A percentile compares a stretch with the other conserved stretches of the same genome.
These are phyloP conservation scores for Tamias sibiricus DNA, from an alignment of 2,113 vertebrate genomes.

Conservation along the genomic window DNA sequence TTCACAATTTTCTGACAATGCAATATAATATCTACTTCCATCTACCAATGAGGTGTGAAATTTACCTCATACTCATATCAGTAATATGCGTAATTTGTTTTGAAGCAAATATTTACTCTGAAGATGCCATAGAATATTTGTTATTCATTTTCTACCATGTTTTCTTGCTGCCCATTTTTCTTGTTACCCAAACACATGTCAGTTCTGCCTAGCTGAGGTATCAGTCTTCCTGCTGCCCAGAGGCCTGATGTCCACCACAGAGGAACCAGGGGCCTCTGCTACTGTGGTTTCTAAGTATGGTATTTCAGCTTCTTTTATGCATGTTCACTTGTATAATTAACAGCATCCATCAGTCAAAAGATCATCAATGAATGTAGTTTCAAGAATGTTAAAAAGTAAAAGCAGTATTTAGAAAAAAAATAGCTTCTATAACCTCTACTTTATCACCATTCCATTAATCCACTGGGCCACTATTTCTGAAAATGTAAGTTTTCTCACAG, in stretches of 20 bases:
- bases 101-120: constrained; percentile 80
- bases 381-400: not conserved
- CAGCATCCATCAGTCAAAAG: not conserved
- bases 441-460: not conserved
- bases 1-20: constrained; percentile 60
- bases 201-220: no score
- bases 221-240: no score
- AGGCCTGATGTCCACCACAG: no score
- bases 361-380: not conserved
- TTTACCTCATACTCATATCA: constrained; percentile 61
- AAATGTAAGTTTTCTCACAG: not conserved
- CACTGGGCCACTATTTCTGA: not conserved
- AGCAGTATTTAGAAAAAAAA: not conserved
- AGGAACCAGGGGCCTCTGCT: no score
- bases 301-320: constrained; percentile 7
- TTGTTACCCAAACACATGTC: no score
- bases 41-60: constrained; percentile 67
- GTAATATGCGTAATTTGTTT: constrained; percentile 78
- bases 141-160: constrained; percentile 73
- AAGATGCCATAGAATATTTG: constrained; percentile 59
- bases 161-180: not conserved
- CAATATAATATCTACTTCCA: constrained; percentile 44
- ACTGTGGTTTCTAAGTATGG: no score
- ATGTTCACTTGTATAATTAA: not conserved
- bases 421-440: not conserved